Evolutionary conservation across 2,888 invertebrate genomes (phyloP).

Genomic region (Microdon myrmicae): DNA sequence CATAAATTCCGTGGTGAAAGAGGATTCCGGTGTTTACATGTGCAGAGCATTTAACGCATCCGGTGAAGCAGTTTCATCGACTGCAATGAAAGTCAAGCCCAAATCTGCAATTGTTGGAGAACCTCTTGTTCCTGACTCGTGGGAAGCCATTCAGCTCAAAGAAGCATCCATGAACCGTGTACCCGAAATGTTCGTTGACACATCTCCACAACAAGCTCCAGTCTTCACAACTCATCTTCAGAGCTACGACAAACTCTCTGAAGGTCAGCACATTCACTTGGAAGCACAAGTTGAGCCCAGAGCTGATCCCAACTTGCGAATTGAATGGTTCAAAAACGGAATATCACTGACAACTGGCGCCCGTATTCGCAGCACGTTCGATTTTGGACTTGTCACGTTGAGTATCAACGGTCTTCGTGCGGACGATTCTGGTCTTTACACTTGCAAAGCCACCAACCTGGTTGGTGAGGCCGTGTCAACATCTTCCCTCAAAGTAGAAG

Average conservation of each 20-base stretch:
- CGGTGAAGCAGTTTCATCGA: slow-evolving; percentile 93
- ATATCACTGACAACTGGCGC: slow-evolving; percentile 86
- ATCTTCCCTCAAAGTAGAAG: slow-evolving; percentile 87
- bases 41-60: slow-evolving; percentile 93
- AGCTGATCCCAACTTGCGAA: slow-evolving; percentile 85
- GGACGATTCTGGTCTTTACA: slow-evolving; percentile 95
- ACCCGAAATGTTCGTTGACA: slow-evolving; percentile 87
- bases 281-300: slow-evolving; percentile 93
- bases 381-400: slow-evolving; percentile 94
- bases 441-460: slow-evolving; percentile 92
- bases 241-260: slow-evolving; percentile 83
- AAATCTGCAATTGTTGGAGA: slow-evolving; percentile 84
- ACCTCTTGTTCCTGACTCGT: slow-evolving; percentile 88
- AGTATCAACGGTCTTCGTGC: slow-evolving; percentile 87
- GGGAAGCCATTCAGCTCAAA: slow-evolving; percentile 90
- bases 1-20: slow-evolving; percentile 85
- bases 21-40: slow-evolving; percentile 93
- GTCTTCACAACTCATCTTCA: slow-evolving; percentile 94
- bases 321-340: slow-evolving; percentile 96
- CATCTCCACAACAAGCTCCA: slow-evolving; percentile 88
- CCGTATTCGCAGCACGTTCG: slow-evolving; percentile 91
- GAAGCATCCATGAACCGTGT: slow-evolving; percentile 93
- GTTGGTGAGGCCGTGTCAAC: slow-evolving; percentile 95
- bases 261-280: slow-evolving; percentile 86
- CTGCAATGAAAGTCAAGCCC: slow-evolving; percentile 87